Evolutionary conservation across 2,888 invertebrate genomes (phyloP).

Genomic region (Caenorhabditis sp.): DNA sequence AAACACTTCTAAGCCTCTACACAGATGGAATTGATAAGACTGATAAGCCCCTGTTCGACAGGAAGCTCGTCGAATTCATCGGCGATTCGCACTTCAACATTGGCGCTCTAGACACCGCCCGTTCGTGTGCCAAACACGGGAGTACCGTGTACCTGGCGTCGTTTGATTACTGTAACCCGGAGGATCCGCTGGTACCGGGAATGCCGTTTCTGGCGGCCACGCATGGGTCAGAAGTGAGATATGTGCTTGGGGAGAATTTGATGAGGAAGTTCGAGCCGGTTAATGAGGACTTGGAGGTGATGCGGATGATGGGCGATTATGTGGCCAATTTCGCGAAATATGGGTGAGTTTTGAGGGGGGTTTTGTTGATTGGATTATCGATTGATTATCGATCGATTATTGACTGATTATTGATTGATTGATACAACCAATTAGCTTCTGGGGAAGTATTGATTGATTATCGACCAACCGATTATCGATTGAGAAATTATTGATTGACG

Average conservation of each 20-base stretch:
- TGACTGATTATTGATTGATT: too few species aligned
- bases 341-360: conserved; percentile 42
- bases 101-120: conserved; percentile 47
- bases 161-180: conserved; percentile 60
- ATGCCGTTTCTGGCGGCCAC: conserved; percentile 54
- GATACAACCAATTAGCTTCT: too few species aligned
- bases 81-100: conserved; percentile 59
- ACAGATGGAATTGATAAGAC: conserved; percentile 37
- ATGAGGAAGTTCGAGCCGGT: conserved; percentile 68
- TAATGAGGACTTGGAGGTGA: conserved; percentile 63
- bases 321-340: conserved; percentile 72
- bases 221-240: conserved; percentile 69
- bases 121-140: conserved; percentile 51
- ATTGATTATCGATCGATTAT: too few species aligned
- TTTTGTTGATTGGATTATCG: not conserved
- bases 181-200: not conserved
- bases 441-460: too few species aligned
- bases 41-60: conserved; percentile 16
- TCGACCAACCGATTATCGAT: not conserved
- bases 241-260: conserved; percentile 69
- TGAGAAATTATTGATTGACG: too few species aligned
- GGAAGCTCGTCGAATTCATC: conserved; percentile 56
- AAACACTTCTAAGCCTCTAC: conserved; percentile 47
- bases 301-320: conserved; percentile 67
- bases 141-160: conserved; percentile 65